phyloP scores from a whole-genome alignment of 2,888 invertebrate genomes.

The Troides aeacus region DNA sequence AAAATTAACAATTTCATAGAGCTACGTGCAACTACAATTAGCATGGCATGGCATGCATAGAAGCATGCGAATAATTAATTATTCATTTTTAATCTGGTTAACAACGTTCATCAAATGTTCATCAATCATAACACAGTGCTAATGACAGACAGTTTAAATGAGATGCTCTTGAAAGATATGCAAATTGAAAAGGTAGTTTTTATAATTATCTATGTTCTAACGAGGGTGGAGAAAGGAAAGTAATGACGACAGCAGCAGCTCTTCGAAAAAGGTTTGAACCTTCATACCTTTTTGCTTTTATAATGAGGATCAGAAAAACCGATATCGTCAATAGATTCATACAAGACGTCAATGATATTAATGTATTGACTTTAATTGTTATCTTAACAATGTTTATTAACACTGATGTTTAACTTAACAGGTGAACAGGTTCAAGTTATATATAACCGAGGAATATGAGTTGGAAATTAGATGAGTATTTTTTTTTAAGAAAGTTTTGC shows the following conservation, averaged over 20 bases:
- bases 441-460: too few relatives aligned
- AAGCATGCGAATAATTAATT: neutral
- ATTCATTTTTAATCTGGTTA: slow-evolving; percentile 15
- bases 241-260: neutral
- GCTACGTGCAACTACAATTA: neutral
- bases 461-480: too few relatives aligned
- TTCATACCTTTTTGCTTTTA: too few relatives aligned
- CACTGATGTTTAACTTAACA: too few relatives aligned
- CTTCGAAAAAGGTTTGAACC: too few relatives aligned
- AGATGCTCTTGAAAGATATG: neutral
- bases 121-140: slow-evolving; percentile 1
- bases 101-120: slow-evolving; percentile 2
- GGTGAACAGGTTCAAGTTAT: too few relatives aligned
- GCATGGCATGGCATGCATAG: neutral
- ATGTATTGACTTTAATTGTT: too few relatives aligned
- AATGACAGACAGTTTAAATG: slow-evolving; percentile 2
- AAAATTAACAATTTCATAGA: neutral
- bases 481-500: too few relatives aligned
- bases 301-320: too few relatives aligned
- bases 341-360: too few relatives aligned
- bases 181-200: neutral
- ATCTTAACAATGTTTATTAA: too few relatives aligned
- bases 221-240: neutral
- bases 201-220: neutral
- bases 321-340: too few relatives aligned